Evolutionary conservation across 2,113 vertebrate genomes (phyloP), one percentile per base, ranked within the genome.

Genomic region (Xiphophorus couchianus): DNA sequence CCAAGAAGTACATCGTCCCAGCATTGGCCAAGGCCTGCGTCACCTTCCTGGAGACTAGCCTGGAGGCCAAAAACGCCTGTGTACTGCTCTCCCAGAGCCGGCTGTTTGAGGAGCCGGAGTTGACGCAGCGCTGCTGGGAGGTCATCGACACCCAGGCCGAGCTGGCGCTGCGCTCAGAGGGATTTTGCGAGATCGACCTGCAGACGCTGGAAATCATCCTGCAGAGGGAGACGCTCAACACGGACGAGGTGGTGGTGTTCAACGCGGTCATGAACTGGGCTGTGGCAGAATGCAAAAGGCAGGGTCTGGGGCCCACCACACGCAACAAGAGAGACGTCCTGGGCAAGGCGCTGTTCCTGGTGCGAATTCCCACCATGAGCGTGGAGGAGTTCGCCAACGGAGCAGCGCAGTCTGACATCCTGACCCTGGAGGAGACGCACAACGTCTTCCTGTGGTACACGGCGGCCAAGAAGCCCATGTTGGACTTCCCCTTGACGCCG

Each of bases 81-180:
- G 96, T 99, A 62, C 94, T 99, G 91, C 96, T 99, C 27, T 98
- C 97, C 33, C 98, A 99, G 95, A 99, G 98, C 92, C 94, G 96
- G n/a, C 95, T 99, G 69, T 99, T 99, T 0, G 97, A 99, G 92
- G 98, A 99, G 90, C 96, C 97, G 0, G 97, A 98, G 89, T 93
- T 99, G 89, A 97, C 95, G 0, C 95, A 96, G 93, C 96, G 98
- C 76, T 99, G 98, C 93, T 99, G 98, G 98, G 96, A 98, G 91
- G 97, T 99, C 74, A 99, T 99, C 10, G 98, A 99, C 9, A 97
- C 98, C 0, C 98, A 99, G 89, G 97, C 98, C 0, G 97, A 99
- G 93, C 95, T 98, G 74, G 96, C 97, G 2, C 95, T 99, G 61
- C 31, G 94, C 78, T 98, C 97, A 0, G 98, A 99, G 70, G 97